Base-by-base conservation (phyloP, 2,888 invertebrate species). In the Clostera curtula region DNA sequence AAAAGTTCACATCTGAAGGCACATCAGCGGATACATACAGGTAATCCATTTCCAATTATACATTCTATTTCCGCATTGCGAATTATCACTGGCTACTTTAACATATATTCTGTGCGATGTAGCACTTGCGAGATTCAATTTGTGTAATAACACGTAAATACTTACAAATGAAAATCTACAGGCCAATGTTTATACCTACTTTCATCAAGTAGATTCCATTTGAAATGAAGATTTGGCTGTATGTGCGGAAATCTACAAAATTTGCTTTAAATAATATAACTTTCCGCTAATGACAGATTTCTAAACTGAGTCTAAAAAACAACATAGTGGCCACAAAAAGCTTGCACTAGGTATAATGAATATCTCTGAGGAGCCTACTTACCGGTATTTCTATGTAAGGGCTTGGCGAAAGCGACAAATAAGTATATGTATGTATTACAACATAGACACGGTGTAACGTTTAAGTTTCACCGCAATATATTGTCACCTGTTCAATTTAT, bases 1-100 rank as follows among this genome's bases (percentile, higher is more conserved):
- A 97, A 97, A 87, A 97, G 97, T 85, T 97, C 97, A 57, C 97
- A 97, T 82, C 88, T 97, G 49, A 97, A 97, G 86, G 97, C 97
- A 44, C 97, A 97, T 84, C 97, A 97, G 80, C 89, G 97, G 79
- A 97, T 97, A 83, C 97, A 97, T 69, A 97, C 97, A 86, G 97
- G 97, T 96, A 87, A 88, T 84, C 64, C 33, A 30, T 35, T 15
- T 25, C 27, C 12, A n/a, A 18, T 82, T 60, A 7, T 21, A 40
- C n/a, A n/a, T 25, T 12, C 18, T 12, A 17, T 23, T 11, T 14
- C 17, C 27, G 29, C 17, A 21, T 18, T 37, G 48, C 48, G 50
- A 49, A 34, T 20, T n/a, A n/a, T 32, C 29, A 18, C 11, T 35
- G 18, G 16, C 16, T n/a, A n/a, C n/a, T n/a, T n/a, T n/a, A n/a